A percentile compares a stretch with the other conserved stretches of the same genome.
These are phyloP conservation scores for Helobdella robusta DNA, from an alignment of 2,888 invertebrate species.

Conservation along the genomic window DNA sequence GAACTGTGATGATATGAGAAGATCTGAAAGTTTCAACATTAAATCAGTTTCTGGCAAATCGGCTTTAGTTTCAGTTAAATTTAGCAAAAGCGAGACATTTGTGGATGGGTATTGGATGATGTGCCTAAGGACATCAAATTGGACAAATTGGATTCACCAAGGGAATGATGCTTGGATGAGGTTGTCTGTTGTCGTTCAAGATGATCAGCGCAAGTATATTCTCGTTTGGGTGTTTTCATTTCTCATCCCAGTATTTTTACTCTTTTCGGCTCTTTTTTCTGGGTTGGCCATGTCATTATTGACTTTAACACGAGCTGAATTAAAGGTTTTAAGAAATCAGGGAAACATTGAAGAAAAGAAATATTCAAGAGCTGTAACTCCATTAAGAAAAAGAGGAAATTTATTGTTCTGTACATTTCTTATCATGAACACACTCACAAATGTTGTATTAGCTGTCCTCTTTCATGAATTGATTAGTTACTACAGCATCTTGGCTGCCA, in stretches of 20 bases:
- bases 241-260: conserved; percentile 57
- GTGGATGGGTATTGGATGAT: conserved; percentile 20
- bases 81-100: conserved; percentile 10
- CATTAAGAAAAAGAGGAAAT: conserved; percentile 85
- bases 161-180: conserved; percentile 17
- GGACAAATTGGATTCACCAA: conserved; percentile 25
- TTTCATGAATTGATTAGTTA: conserved; percentile 77
- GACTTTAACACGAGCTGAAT: conserved; percentile 86
- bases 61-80: conserved; percentile 20
- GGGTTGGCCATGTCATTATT: conserved; percentile 88
- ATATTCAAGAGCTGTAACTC: conserved; percentile 75
- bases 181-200: conserved; percentile 2
- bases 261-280: conserved; percentile 87
- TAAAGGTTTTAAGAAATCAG: conserved; percentile 85
- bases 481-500: conserved; percentile 80
- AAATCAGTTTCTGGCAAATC: conserved; percentile 4
- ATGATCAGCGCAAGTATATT: conserved; percentile 33
- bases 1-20: conserved; percentile 22
- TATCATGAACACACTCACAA: conserved; percentile 80
- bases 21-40: conserved; percentile 2
- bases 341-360: conserved; percentile 64
- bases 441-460: conserved; percentile 87
- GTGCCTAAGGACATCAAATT: conserved; percentile 6
- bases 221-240: conserved; percentile 44
- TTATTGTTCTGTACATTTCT: conserved; percentile 66